Percentiles rank a stretch among this genome's conserved stretches.
These are phyloP conservation scores for Psylliodes chrysocephalus DNA, from an alignment of 2,888 invertebrate species.

Conservation along the genomic window DNA sequence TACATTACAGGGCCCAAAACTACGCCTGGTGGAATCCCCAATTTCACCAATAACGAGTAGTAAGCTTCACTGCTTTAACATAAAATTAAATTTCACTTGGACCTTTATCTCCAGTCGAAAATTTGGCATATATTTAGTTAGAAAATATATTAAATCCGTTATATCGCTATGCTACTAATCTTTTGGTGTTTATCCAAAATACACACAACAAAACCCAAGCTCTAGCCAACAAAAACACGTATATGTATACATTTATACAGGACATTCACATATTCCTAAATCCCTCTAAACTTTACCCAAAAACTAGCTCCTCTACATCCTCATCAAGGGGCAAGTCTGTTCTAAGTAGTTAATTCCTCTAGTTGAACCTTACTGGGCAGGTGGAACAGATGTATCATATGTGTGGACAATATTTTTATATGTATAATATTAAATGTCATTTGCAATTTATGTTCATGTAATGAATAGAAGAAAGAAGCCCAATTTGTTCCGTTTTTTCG, in stretches of 20 bases:
- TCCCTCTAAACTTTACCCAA: neutral
- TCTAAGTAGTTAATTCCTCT: constrained; percentile 21
- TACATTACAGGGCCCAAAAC: too few relatives aligned
- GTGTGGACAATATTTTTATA: too few relatives aligned
- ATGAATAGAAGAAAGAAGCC: too few relatives aligned
- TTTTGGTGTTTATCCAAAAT: neutral
- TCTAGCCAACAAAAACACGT: constrained; percentile 1
- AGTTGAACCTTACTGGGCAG: constrained; percentile 15
- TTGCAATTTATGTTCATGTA: too few relatives aligned
- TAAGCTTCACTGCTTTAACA: too few relatives aligned
- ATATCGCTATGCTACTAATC: neutral
- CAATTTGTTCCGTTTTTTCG: too few relatives aligned
- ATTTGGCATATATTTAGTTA: neutral
- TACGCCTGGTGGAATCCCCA: too few relatives aligned
- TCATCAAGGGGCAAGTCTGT: neutral
- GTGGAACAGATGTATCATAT: too few relatives aligned
- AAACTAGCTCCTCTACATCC: neutral
- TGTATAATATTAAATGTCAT: too few relatives aligned
- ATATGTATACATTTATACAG: neutral
- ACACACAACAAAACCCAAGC: neutral
- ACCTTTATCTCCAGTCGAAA: neutral
- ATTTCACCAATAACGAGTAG: too few relatives aligned
- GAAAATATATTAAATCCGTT: neutral
- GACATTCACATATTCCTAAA: neutral
- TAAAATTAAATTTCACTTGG: too few relatives aligned